phyloP scores from a whole-genome alignment of 1,140 invertebrate genomes.

The Microplitis mediator region DNA sequence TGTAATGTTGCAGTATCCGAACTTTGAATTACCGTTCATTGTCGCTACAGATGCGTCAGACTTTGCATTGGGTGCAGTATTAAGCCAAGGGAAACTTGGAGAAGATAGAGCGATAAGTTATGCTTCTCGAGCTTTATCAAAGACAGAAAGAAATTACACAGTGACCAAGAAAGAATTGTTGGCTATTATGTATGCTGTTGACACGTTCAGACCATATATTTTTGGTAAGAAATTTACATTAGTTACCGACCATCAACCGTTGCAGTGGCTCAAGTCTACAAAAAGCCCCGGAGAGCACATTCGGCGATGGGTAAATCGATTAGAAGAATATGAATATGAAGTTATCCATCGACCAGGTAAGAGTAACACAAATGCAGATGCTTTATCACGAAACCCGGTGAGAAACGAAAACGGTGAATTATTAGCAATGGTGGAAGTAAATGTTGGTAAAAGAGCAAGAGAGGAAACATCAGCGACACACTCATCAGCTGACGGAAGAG shows the following conservation, averaged over 20 bases:
- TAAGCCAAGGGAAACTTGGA: constrained; percentile 32
- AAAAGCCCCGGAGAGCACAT: constrained; percentile 37
- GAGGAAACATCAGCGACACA: neutral
- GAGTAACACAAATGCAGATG: constrained; percentile 50
- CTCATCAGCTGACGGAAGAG: neutral
- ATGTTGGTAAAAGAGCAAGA: neutral
- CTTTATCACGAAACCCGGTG: constrained; percentile 31
- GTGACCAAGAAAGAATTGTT: constrained; percentile 43
- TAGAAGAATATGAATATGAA: constrained; percentile 35
- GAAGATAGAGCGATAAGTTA: constrained; percentile 38
- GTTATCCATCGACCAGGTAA: constrained; percentile 30
- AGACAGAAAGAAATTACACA: neutral
- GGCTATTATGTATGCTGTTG: constrained; percentile 51
- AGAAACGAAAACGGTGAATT: neutral
- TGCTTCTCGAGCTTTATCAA: neutral
- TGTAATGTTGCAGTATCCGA: constrained; percentile 35
- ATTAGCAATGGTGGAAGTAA: neutral
- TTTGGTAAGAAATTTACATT: constrained; percentile 14
- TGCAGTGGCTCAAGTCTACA: no score
- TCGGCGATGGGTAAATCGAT: constrained; percentile 60
- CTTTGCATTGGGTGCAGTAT: constrained; percentile 31
- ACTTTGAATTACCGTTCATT: constrained; percentile 37
- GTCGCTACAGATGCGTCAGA: constrained; percentile 34
- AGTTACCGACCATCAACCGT: no score
- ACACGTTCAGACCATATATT: constrained; percentile 59